phyloP scores from a whole-genome alignment of 2,113 vertebrate genomes.

The Pungitius pungitius region DNA sequence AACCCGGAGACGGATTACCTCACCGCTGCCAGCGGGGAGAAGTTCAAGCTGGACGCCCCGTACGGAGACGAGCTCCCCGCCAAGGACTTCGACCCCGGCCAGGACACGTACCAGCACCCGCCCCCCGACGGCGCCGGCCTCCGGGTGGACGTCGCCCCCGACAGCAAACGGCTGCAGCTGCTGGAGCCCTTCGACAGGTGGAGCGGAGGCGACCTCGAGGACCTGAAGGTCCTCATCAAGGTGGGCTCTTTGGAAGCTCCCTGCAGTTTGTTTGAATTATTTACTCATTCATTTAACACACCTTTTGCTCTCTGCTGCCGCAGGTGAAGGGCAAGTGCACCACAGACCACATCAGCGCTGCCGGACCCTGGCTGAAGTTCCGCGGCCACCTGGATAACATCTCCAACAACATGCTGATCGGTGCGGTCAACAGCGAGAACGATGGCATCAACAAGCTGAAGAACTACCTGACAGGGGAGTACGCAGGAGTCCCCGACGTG shows the following conservation, averaged over 20 bases:
- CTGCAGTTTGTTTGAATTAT: not conserved
- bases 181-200: slow-evolving; percentile 94
- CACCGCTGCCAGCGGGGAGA: slow-evolving; percentile 89
- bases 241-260: slow-evolving; percentile 65
- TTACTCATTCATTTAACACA: not conserved
- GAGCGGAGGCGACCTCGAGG: slow-evolving; percentile 88
- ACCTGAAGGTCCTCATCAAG: slow-evolving; percentile 95
- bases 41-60: slow-evolving; percentile 91
- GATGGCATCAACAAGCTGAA: slow-evolving; percentile 91
- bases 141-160: slow-evolving; percentile 88
- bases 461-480: slow-evolving; percentile 89
- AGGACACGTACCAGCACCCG: slow-evolving; percentile 97
- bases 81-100: slow-evolving; percentile 93
- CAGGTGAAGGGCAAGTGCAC: slow-evolving; percentile 99
- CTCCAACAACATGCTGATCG: slow-evolving; percentile 97
- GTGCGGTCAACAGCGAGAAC: slow-evolving; percentile 92
- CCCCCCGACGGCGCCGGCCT: slow-evolving; percentile 83
- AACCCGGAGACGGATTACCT: slow-evolving; percentile 93
- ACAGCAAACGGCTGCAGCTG: slow-evolving; percentile 95
- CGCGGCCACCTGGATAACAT: slow-evolving; percentile 98
- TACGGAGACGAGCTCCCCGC: slow-evolving; percentile 90
- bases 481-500: slow-evolving; percentile 92
- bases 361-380: slow-evolving; percentile 97
- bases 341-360: slow-evolving; percentile 97
- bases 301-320: not conserved